Evolutionary conservation across 2,113 vertebrate species (phyloP), one percentile per base, ranked within the genome.

Genomic region (Antidorcas marsupialis): DNA sequence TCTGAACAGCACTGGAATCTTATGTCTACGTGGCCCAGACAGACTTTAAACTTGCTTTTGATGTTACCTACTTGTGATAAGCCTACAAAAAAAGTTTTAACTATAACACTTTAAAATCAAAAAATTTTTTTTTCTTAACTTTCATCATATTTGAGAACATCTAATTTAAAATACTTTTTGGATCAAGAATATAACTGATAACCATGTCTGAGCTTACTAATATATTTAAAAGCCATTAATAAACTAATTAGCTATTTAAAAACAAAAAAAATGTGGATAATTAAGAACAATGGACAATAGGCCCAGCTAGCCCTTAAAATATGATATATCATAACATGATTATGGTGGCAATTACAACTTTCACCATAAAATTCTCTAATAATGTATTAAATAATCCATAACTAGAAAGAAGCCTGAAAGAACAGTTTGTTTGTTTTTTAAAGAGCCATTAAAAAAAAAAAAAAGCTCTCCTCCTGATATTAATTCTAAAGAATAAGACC

Each of bases 121-220:
- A 47, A 78, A 30, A 62, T n/a, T 0, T 33, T 90, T 84, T 57
- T 71, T 39, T 3, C 16, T 71, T 47, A 97, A 89, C 39, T 74
- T 96, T 16, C 33, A 92, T 85, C 14, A 87, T 86, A 89, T 60
- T 39, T 50, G 79, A 92, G 76, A 87, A 84, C n/a, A 74, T 89
- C 5, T 92, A 23, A 86, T 60, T 89, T 81, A 94, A 64, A 95
- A 43, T 95, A 96, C 30, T 94, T 97, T 91, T 81, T 86, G 36
- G 57, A 74, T 71, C 57, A 97, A 96, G 43, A 87, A 93, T 78
- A 89, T 59, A 79, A 97, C 86, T 94, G 74, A 43, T 74, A 85
- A 59, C 21, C 28, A 43, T 87, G 47, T 87, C 39, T 76, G 52
- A 60, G 50, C 57, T 95, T 89, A 39, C 27, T 52, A 50, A 82